Evolutionary conservation across 2,113 vertebrate genomes (phyloP), one percentile per base, ranked within the genome.

Genomic region (Esox niger): DNA sequence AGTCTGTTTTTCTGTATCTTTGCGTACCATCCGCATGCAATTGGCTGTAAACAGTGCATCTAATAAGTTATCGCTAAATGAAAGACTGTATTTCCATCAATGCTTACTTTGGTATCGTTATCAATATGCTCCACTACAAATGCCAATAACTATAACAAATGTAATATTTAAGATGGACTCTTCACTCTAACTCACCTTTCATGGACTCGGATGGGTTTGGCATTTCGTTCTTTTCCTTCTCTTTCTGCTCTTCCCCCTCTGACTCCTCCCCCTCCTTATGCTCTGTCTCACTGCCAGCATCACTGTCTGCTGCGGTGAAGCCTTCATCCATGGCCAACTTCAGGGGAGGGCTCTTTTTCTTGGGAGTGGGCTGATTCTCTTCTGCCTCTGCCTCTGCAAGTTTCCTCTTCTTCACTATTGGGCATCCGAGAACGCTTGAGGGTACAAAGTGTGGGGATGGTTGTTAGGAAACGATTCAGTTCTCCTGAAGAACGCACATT

Each of bases 391-490:
- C 84, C 25, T 95, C 94, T 71, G 96, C 94, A 49, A 96, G 90
- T 86, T 97, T 98, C 87, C 96, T 95, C 81, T 97, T 99, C 91
- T 97, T 97, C 62, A 96, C 94, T 6, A 97, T 90, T 1, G 97
- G 96, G 82, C 97, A 98, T 77, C 94, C 96, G 76, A 97, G 91
- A 54, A 93, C 88, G 74, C 95, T 98, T n/a, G 69, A 32, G 77
- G 69, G 68, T 2, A n/a, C 17, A 62, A n/a, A 21, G 23, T 52
- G 23, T 4, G 57, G 32, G 56, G 47, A 30, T 43, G 38, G 15
- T 1, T 43, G 38, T 31, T 27, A 64, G n/a, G 4, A 6, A 23
- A 32, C 59, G 6, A 31, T 11, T 61, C 17, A 43, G 17, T 43
- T 43, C 38, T 15, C 38, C 38, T 17, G 13, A 2, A 43, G n/a